A percentile compares a stretch with the other conserved stretches of the same genome.
Conservation (phyloP, 2,113 vertebrate species). For the Corythaixoides concolor region DNA sequence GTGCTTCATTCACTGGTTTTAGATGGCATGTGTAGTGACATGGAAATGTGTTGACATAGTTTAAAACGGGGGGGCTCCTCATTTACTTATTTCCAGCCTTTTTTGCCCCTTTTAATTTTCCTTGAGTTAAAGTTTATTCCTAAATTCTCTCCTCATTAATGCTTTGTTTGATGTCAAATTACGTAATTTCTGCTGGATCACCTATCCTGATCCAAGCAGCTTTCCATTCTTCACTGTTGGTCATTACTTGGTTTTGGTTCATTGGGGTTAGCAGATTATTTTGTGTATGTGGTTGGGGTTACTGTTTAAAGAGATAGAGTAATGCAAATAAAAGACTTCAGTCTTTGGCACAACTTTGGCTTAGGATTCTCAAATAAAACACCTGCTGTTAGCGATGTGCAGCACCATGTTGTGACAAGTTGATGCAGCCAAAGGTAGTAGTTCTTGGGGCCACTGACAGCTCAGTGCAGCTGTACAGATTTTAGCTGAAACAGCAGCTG, state of each 20-base stretch:
- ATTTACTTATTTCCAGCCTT: background rate
- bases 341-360: background rate
- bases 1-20: background rate
- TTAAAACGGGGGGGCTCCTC: background rate
- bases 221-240: background rate
- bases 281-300: background rate
- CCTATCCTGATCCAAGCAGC: background rate
- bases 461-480: background rate
- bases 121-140: background rate
- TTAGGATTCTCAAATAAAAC: background rate
- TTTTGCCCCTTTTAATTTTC: background rate
- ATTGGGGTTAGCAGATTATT: background rate
- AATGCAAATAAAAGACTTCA: background rate
- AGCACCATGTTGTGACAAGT: background rate
- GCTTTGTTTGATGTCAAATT: background rate
- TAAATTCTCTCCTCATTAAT: background rate
- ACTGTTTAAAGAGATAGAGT: background rate
- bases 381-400: background rate
- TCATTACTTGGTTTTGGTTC: background rate
- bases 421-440: background rate
- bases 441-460: background rate
- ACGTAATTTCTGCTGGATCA: background rate
- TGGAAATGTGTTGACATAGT: background rate
- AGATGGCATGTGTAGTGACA: background rate
- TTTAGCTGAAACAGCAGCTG: slow-evolving; percentile 13